These are phyloP conservation scores for Montipora efflorescens DNA, from an alignment of 64 coral and sea anemone species.

Conservation along the genomic window DNA sequence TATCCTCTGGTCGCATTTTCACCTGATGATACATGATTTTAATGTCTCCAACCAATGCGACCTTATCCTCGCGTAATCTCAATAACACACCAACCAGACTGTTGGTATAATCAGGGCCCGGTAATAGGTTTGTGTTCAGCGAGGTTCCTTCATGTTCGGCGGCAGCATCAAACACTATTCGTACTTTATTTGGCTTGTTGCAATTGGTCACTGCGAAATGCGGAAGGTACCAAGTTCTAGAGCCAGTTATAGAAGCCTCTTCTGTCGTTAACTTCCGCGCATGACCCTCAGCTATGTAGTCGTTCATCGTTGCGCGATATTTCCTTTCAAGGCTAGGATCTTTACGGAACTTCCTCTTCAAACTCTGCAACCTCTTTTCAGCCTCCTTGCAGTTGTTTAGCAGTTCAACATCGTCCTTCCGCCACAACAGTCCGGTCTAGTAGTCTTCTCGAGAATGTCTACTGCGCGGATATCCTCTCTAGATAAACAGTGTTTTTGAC, in stretches of 20 bases:
- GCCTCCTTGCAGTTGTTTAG: too few relatives aligned
- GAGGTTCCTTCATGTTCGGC: constrained; percentile 33
- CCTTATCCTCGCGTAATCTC: too few relatives aligned
- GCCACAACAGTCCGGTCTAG: too few relatives aligned
- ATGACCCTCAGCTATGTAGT: constrained; percentile 14
- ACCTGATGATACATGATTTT: neutral
- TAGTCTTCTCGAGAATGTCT: too few relatives aligned
- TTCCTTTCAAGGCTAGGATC: neutral
- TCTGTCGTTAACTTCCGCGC: neutral
- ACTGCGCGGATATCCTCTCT: too few relatives aligned
- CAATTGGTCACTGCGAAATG: constrained; percentile 34
- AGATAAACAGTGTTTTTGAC: too few relatives aligned
- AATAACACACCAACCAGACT: too few relatives aligned
- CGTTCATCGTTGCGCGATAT: constrained; percentile 39
- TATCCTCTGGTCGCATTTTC: constrained; percentile 42
- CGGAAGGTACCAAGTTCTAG: constrained; percentile 35
- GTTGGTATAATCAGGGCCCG: neutral
- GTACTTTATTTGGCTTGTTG: constrained; percentile 50
- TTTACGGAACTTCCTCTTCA: too few relatives aligned
- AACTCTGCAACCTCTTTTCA: too few relatives aligned
- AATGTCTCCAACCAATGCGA: too few relatives aligned
- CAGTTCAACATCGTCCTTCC: too few relatives aligned
- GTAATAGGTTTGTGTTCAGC: constrained; percentile 33
- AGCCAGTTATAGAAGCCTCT: neutral
- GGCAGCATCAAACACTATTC: constrained; percentile 59